Conservation (phyloP, 2,113 vertebrate genomes). For the Herpetotheres cachinnans region DNA sequence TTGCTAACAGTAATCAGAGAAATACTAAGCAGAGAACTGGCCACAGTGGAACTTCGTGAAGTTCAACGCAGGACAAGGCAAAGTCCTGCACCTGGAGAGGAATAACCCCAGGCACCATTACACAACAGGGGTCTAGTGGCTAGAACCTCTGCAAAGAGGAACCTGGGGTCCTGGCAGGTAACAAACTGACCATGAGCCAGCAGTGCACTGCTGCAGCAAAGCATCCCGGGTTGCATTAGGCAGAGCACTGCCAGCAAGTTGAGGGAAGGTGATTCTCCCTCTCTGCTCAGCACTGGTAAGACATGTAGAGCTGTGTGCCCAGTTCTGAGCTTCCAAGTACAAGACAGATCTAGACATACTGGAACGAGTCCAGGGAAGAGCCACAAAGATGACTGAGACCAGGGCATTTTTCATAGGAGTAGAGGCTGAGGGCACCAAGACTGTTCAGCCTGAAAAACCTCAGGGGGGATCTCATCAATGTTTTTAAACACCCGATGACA, state of each 20-base stretch:
- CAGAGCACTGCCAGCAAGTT: neutral
- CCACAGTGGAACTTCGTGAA: neutral
- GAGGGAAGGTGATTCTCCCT: neutral
- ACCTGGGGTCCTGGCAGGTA: neutral
- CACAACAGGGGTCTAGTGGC: rapidly evolving
- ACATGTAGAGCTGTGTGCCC: neutral
- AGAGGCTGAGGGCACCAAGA: neutral
- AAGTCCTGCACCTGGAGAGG: neutral
- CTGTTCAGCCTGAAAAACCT: neutral
- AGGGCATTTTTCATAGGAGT: neutral
- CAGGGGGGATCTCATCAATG: neutral
- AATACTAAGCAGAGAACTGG: neutral
- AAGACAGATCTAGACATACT: neutral
- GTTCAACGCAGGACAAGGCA: neutral
- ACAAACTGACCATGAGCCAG: neutral
- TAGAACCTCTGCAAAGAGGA: neutral
- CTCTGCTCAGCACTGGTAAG: neutral
- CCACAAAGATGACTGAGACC: neutral
- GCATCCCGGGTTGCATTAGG: neutral
- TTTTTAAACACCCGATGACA: neutral
- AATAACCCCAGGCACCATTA: neutral
- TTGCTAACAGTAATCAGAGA: neutral
- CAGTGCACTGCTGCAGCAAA: neutral
- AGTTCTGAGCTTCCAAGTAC: neutral
- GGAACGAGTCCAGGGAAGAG: neutral